Percentiles rank a stretch among this genome's conserved stretches.
These are phyloP conservation scores for Phallusia fumigata DNA, from an alignment of 23 tunicate genomes.

Conservation along the genomic window DNA sequence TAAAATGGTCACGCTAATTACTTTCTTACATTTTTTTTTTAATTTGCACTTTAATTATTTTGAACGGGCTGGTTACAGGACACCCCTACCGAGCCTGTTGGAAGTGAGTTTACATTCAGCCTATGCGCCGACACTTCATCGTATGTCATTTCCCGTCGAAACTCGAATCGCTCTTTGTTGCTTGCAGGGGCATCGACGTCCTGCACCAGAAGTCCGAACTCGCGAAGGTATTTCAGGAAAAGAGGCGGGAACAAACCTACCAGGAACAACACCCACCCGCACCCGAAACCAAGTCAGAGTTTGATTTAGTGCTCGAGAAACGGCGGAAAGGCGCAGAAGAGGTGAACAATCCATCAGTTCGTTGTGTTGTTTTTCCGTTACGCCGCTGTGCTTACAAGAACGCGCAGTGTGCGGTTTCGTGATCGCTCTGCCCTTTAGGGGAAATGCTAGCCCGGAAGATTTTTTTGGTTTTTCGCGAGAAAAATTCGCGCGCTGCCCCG, in stretches of 20 bases:
- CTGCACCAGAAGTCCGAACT: conserved; percentile 74
- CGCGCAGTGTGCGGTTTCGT: not conserved
- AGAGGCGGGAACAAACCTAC: conserved; percentile 34
- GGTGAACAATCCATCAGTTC: conserved; percentile 8
- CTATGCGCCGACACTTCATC: too few relatives aligned
- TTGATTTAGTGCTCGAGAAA: conserved; percentile 54
- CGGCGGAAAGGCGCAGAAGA: conserved; percentile 50
- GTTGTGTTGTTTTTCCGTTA: not conserved
- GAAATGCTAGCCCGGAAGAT: conserved; percentile 6
- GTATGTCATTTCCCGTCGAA: too few relatives aligned
- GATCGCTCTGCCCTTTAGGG: not conserved
- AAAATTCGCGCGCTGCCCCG: not conserved
- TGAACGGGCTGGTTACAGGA: too few relatives aligned
- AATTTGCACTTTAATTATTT: too few relatives aligned
- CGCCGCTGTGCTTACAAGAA: not conserved
- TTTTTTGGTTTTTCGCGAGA: not conserved
- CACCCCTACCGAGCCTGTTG: too few relatives aligned
- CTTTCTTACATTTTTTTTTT: too few relatives aligned
- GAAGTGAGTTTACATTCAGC: too few relatives aligned
- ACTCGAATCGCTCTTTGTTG: not conserved
- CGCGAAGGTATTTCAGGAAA: conserved; percentile 50
- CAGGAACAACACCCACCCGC: conserved; percentile 20
- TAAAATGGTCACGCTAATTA: too few relatives aligned
- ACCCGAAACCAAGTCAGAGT: conserved; percentile 27
- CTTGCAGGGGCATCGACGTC: conserved; percentile 76